Conservation (phyloP, 2,888 invertebrate species). For the Drosophila siamana region DNA sequence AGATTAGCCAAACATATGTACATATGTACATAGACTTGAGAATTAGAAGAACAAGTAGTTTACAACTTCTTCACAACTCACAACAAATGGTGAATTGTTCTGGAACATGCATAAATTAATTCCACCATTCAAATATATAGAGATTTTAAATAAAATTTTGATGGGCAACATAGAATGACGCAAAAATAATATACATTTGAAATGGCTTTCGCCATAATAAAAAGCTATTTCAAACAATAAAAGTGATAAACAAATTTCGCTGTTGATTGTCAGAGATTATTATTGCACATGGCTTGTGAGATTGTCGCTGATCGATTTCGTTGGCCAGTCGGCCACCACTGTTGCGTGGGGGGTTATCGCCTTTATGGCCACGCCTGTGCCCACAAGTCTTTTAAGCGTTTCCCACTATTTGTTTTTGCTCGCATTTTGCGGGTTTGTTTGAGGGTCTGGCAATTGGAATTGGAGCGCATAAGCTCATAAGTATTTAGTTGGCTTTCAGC, state of each 20-base stretch:
- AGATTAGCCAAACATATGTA: slow-evolving; percentile 16
- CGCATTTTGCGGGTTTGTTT: background rate
- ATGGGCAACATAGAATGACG: background rate
- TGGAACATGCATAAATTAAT: background rate
- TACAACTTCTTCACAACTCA: background rate
- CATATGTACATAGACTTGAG: slow-evolving; percentile 7
- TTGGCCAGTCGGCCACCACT: background rate
- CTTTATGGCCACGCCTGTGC: slow-evolving; percentile 27
- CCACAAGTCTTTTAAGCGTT: slow-evolving; percentile 4
- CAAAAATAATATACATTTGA: background rate
- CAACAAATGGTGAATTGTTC: background rate
- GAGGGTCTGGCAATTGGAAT: slow-evolving; percentile 33
- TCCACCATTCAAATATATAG: background rate
- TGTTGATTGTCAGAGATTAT: background rate
- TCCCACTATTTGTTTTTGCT: background rate
- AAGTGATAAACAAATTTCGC: slow-evolving; percentile 11
- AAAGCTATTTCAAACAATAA: background rate
- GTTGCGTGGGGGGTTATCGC: background rate
- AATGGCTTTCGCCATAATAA: slow-evolving; percentile 2
- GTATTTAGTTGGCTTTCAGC: slow-evolving; percentile 28
- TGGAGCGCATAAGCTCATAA: slow-evolving; percentile 32
- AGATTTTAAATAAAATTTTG: background rate
- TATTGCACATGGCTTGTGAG: background rate
- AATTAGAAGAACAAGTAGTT: background rate
- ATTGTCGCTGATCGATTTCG: slow-evolving; percentile 3